A percentile compares a stretch with the other conserved stretches of the same genome.
Evolutionary conservation across 2,113 vertebrate genomes (phyloP).

Genomic region (Paedocypris sp.): DNA sequence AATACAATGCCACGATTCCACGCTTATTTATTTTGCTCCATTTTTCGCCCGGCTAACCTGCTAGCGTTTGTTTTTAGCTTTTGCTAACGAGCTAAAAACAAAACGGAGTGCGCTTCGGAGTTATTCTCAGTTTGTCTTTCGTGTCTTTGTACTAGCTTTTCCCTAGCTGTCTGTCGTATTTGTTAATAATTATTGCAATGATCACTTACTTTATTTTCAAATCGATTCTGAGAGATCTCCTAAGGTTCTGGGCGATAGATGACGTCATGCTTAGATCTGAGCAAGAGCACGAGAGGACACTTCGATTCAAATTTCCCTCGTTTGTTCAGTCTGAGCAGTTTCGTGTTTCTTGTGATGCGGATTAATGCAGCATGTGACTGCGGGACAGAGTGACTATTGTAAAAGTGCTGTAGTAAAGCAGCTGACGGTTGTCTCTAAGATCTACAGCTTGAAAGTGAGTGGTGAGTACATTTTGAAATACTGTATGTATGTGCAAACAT

Average conservation of each 20-base stretch:
- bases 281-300: not conserved
- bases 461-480: not conserved
- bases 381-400: slow-evolving; percentile 17
- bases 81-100: not conserved
- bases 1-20: not conserved
- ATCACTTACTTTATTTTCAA: too few species aligned
- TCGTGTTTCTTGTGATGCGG: slow-evolving; percentile 4
- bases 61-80: not conserved
- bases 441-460: not conserved
- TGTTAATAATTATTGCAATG: too few species aligned
- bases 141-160: too few species aligned
- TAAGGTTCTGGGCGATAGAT: too few species aligned
- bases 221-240: too few species aligned
- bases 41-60: not conserved
- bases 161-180: too few species aligned
- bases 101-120: too few species aligned
- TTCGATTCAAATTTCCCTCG: slow-evolving; percentile 51
- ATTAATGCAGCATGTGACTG: slow-evolving; percentile 55
- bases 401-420: slow-evolving; percentile 21
- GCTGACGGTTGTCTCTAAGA: slow-evolving; percentile 10
- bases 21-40: not conserved
- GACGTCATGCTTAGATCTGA: too few species aligned
- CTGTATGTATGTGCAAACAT: too few species aligned
- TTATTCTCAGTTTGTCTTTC: too few species aligned
- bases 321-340: not conserved